phyloP scores from a whole-genome alignment of 1,140 invertebrate species.

The Scaptomyza hsui region DNA sequence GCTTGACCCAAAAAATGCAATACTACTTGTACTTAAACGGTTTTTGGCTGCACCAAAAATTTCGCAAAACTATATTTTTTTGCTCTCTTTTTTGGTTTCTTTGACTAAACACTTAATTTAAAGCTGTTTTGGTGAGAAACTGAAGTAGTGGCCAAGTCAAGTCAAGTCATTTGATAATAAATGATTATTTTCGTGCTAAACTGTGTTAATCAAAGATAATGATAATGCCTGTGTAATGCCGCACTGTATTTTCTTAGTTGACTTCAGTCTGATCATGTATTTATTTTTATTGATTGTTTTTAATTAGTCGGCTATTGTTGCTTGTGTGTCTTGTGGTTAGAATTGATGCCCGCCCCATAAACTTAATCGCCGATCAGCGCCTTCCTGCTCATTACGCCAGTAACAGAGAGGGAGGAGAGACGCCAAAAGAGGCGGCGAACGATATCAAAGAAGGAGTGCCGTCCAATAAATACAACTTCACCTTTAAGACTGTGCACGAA shows the following conservation, averaged over 20 bases:
- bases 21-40: constrained; percentile 44
- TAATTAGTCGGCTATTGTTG: constrained; percentile 62
- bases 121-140: constrained; percentile 23
- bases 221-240: constrained; percentile 63
- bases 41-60: constrained; percentile 44
- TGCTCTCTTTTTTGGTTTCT: constrained; percentile 17
- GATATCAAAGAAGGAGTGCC: constrained; percentile 70
- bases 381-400: constrained; percentile 57
- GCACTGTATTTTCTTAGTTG: constrained; percentile 5
- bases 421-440: constrained; percentile 11
- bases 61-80: constrained; percentile 50
- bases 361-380: constrained; percentile 32
- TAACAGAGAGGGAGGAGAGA: too few relatives aligned
- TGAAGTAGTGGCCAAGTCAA: constrained; percentile 27
- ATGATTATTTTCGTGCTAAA: constrained; percentile 78
- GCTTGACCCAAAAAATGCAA: constrained; percentile 70
- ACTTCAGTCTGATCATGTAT: constrained; percentile 20
- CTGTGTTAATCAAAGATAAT: constrained; percentile 77
- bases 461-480: constrained; percentile 47
- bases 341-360: constrained; percentile 43
- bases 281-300: constrained; percentile 75
- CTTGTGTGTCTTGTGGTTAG: constrained; percentile 33
- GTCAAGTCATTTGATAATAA: constrained; percentile 69
- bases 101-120: constrained; percentile 73
- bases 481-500: constrained; percentile 14